Conservation (phyloP, 2,113 vertebrate species). For the Hiodon tergisus region DNA sequence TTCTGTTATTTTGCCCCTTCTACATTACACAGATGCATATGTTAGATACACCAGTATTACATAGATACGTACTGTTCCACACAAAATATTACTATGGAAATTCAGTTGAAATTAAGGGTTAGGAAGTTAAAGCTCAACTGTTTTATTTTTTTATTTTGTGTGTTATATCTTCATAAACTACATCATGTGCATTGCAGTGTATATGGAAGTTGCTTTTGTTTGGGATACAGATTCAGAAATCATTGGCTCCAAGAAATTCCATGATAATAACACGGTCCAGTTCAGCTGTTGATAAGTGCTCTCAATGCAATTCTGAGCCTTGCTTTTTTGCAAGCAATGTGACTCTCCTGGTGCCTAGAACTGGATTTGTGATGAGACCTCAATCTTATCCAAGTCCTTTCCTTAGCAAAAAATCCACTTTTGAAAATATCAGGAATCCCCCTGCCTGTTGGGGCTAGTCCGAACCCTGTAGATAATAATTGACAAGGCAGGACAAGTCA, state of each 20-base stretch:
- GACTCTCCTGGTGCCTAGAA: too few species aligned
- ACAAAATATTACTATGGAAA: too few species aligned
- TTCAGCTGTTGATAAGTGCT: background rate
- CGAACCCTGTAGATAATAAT: slow-evolving; percentile 69
- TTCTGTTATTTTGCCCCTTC: too few species aligned
- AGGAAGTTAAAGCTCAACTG: too few species aligned
- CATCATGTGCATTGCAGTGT: background rate
- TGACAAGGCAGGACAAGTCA: slow-evolving; percentile 62
- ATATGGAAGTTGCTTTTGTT: too few species aligned
- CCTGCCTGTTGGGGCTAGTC: slow-evolving; percentile 56
- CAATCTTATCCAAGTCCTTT: too few species aligned
- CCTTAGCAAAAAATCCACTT: background rate
- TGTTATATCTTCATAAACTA: background rate
- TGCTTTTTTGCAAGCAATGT: too few species aligned
- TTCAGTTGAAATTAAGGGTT: too few species aligned
- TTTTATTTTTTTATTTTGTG: background rate
- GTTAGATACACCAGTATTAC: too few species aligned
- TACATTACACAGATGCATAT: too few species aligned
- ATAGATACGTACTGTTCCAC: too few species aligned
- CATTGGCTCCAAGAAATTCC: background rate
- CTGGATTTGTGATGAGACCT: too few species aligned
- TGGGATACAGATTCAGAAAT: background rate
- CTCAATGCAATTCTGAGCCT: background rate
- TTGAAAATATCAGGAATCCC: slow-evolving; percentile 46
- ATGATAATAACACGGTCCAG: background rate